Percentiles rank a stretch among this genome's conserved stretches.
These are phyloP conservation scores for Brenthis ino DNA, from an alignment of 2,888 invertebrate species.

Conservation along the genomic window DNA sequence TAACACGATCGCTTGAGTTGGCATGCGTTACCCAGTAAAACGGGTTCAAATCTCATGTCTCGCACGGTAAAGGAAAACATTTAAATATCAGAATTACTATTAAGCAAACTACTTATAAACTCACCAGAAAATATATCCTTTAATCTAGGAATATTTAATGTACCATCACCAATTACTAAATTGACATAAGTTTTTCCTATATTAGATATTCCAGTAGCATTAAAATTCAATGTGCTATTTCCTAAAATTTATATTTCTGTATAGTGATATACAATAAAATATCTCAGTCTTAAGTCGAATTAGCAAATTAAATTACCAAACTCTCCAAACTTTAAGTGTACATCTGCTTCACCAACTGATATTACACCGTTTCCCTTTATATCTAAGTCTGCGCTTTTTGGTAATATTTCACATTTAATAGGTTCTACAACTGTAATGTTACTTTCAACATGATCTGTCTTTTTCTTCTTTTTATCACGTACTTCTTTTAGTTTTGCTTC, in stretches of 20 bases:
- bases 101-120: conserved; percentile 21
- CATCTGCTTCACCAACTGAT: conserved; percentile 58
- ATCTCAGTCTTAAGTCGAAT: background rate
- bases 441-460: conserved; percentile 38
- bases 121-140: conserved; percentile 60
- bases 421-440: conserved; percentile 27
- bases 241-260: conserved; percentile 45
- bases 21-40: background rate
- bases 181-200: conserved; percentile 61
- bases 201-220: conserved; percentile 67
- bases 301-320: conserved; percentile 48
- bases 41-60: no score
- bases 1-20: no score
- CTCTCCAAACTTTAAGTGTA: conserved; percentile 56
- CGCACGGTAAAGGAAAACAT: no score
- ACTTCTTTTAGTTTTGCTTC: conserved; percentile 70
- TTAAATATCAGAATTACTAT: no score
- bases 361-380: conserved; percentile 60
- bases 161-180: conserved; percentile 53
- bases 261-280: background rate
- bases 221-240: conserved; percentile 57
- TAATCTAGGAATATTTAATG: conserved; percentile 58
- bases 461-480: conserved; percentile 62
- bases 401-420: conserved; percentile 47
- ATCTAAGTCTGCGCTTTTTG: conserved; percentile 54